These are phyloP conservation scores for Eurystomus gularis DNA, from an alignment of 2,113 vertebrate genomes.

Conservation along the genomic window DNA sequence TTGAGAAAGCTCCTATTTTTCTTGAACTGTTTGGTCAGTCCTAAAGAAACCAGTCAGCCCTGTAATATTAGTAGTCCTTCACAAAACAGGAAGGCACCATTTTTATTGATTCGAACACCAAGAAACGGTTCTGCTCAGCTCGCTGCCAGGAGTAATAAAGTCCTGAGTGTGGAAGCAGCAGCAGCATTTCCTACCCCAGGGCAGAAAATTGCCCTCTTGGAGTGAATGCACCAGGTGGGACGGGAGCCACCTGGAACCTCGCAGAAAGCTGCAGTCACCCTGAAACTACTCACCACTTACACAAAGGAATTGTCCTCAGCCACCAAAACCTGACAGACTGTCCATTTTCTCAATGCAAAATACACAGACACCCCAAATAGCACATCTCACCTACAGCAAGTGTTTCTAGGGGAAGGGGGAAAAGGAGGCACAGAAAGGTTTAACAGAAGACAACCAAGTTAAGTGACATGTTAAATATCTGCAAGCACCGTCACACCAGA, in stretches of 20 bases:
- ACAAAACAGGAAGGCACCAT: neutral
- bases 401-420: neutral
- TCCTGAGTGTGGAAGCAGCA: neutral
- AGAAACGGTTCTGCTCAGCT: neutral
- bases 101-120: neutral
- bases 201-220: neutral
- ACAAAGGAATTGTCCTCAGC: neutral
- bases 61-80: neutral
- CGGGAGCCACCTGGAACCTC: neutral
- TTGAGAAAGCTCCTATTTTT: neutral
- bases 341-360: neutral
- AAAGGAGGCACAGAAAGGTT: neutral
- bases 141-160: neutral
- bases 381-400: neutral
- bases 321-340: neutral
- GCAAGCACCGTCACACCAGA: neutral
- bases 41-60: neutral
- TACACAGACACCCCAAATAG: neutral
- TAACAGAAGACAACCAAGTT: neutral
- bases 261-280: neutral
- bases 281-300: neutral
- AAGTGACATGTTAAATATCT: neutral
- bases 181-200: neutral
- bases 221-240: neutral
- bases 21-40: neutral